Evolutionary conservation across 2,888 invertebrate species (phyloP).

Genomic region (Molorchus minor): DNA sequence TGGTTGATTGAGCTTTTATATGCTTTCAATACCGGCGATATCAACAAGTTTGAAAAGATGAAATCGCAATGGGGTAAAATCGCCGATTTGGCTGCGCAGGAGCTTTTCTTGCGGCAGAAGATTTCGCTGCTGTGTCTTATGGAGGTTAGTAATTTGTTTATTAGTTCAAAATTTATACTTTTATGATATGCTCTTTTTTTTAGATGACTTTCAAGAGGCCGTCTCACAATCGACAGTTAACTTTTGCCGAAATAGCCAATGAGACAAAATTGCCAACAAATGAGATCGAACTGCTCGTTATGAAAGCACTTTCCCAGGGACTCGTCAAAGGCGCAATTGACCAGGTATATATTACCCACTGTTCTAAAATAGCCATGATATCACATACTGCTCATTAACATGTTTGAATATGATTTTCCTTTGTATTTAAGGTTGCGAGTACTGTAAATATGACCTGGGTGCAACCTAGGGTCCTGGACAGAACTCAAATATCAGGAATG

Average conservation of each 20-base stretch:
- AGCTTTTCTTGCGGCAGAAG: constrained; percentile 86
- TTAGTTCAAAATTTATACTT: not conserved
- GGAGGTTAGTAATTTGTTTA: constrained; percentile 71
- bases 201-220: constrained; percentile 96
- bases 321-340: constrained; percentile 95
- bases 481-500: constrained; percentile 75
- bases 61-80: constrained; percentile 80
- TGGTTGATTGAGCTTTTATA: constrained; percentile 90
- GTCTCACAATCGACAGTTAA: constrained; percentile 84
- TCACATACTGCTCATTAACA: too few species aligned
- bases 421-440: constrained; percentile 60
- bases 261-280: constrained; percentile 85
- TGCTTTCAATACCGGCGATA: constrained; percentile 88
- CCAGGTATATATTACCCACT: constrained; percentile 77
- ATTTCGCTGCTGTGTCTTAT: constrained; percentile 95
- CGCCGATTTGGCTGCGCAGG: constrained; percentile 84
- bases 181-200: not conserved
- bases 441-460: constrained; percentile 87
- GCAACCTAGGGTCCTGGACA: constrained; percentile 81
- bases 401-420: constrained; percentile 3
- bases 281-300: constrained; percentile 93
- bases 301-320: constrained; percentile 96
- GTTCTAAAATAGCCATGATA: too few species aligned
- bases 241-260: constrained; percentile 89
- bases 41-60: constrained; percentile 77